phyloP scores from a whole-genome alignment of 2,888 invertebrate genomes.

The Poecilus cupreus region DNA sequence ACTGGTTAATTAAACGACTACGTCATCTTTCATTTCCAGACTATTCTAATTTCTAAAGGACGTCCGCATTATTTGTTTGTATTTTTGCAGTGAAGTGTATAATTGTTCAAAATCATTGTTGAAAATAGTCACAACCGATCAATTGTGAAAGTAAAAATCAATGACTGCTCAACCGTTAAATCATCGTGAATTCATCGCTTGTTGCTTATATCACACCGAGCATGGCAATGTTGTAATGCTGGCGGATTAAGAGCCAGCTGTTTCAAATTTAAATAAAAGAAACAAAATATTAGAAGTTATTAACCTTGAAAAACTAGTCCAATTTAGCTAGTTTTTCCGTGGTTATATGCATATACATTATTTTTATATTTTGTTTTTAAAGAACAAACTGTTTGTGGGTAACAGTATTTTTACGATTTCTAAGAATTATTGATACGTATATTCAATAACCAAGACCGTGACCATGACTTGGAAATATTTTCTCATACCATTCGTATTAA shows the following conservation, averaged over 20 bases:
- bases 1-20: no score
- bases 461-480: background rate
- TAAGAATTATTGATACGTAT: background rate
- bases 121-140: background rate
- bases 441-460: no score
- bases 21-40: no score
- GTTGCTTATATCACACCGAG: background rate
- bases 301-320: background rate
- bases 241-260: background rate
- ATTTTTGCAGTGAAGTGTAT: background rate
- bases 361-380: no score
- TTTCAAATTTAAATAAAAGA: background rate
- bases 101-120: background rate
- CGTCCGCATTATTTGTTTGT: background rate
- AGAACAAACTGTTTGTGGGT: background rate
- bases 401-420: background rate
- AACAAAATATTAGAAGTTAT: background rate
- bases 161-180: constrained; percentile 29
- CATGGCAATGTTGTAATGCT: background rate
- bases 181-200: constrained; percentile 11
- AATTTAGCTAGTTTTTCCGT: background rate
- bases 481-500: background rate
- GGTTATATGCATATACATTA: background rate
- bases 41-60: no score
- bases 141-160: constrained; percentile 39